Conservation (phyloP, 2,797 vertebrate species). For the Acomys russatus region DNA sequence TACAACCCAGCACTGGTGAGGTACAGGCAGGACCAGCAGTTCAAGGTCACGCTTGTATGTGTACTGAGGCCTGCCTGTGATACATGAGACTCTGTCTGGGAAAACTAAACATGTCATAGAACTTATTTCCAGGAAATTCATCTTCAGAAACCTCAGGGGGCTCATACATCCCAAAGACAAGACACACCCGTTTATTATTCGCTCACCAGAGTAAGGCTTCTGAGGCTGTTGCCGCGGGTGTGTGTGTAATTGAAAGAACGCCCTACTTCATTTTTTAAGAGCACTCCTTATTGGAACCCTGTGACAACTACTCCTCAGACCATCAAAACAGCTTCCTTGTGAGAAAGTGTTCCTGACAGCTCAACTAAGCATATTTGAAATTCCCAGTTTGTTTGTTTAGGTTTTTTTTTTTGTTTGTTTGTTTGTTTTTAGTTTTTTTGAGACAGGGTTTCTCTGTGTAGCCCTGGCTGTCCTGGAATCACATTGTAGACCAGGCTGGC, state of each 20-base stretch:
- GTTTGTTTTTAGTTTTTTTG: too few species aligned
- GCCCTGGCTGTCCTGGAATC: too few species aligned
- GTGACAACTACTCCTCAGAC: slow-evolving; percentile 63
- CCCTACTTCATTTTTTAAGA: slow-evolving; percentile 42
- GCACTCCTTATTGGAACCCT: neutral
- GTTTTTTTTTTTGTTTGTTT: too few species aligned
- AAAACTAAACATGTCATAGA: neutral
- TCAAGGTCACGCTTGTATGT: neutral
- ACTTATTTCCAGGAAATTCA: slow-evolving; percentile 31
- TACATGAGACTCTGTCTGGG: neutral
- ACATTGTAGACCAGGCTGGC: too few species aligned
- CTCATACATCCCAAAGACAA: neutral
- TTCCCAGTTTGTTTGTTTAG: too few species aligned
- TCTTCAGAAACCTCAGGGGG: neutral
- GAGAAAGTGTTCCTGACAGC: slow-evolving; percentile 54
- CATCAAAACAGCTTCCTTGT: slow-evolving; percentile 62
- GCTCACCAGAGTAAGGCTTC: neutral
- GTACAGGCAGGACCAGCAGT: neutral
- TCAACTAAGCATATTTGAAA: slow-evolving; percentile 63
- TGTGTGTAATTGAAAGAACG: neutral
- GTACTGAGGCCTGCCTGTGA: neutral
- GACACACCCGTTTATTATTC: slow-evolving; percentile 20
- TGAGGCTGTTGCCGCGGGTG: neutral
- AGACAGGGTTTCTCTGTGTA: too few species aligned
- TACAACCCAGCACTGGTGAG: neutral